These are phyloP conservation scores for Selene dorsalis DNA, from an alignment of 2,797 vertebrate genomes.

Conservation along the genomic window DNA sequence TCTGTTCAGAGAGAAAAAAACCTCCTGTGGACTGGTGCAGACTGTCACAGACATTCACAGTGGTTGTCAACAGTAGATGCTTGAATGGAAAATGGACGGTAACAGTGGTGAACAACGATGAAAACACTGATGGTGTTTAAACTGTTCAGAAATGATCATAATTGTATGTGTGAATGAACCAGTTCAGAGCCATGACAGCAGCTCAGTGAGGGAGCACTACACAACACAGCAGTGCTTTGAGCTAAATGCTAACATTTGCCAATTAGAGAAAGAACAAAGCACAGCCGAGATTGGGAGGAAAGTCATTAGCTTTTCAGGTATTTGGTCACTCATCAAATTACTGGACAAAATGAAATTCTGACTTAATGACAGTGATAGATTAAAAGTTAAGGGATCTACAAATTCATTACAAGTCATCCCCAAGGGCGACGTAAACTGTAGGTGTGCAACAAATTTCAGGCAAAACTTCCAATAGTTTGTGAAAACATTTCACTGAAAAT, in stretches of 20 bases:
- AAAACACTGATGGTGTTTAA: background rate
- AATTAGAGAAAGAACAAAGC: background rate
- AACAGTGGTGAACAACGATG: background rate
- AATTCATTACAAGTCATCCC: background rate
- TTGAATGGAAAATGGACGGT: background rate
- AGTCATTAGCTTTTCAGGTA: background rate
- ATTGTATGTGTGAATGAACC: background rate
- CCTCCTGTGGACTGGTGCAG: too few species aligned
- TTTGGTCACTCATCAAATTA: background rate
- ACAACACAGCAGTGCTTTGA: background rate
- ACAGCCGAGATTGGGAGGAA: background rate
- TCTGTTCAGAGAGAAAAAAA: too few species aligned
- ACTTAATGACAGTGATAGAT: background rate
- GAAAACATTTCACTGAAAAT: background rate
- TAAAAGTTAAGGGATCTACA: background rate
- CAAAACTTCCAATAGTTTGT: background rate
- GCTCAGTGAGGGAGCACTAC: too few species aligned
- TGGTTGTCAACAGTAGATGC: too few species aligned
- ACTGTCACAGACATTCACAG: too few species aligned
- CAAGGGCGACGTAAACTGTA: background rate
- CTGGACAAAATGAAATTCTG: background rate
- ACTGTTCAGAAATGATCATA: background rate
- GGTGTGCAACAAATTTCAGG: too few species aligned
- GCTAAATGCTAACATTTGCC: conserved; percentile 2
- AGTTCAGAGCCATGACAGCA: background rate